phyloP scores from a whole-genome alignment of 2,888 invertebrate genomes.

The Bimastos eiseni region DNA sequence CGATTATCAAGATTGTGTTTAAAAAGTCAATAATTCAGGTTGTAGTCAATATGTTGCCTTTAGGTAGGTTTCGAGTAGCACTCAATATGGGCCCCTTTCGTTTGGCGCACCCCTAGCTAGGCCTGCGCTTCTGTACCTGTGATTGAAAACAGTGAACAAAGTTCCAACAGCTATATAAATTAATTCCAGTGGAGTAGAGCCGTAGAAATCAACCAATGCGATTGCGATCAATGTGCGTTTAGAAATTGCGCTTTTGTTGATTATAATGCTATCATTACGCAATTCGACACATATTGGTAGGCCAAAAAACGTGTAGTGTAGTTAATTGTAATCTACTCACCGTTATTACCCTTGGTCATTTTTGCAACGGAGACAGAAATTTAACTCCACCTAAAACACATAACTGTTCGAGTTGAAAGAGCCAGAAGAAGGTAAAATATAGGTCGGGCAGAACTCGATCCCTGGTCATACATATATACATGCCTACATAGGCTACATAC shows the following conservation, averaged over 20 bases:
- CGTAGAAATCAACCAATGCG: background rate
- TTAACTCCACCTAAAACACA: background rate
- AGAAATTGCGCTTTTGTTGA: background rate
- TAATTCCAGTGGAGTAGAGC: background rate
- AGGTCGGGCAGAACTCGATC: background rate
- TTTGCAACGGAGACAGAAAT: background rate
- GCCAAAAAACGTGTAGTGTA: background rate
- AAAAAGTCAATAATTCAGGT: no score
- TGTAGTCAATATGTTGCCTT: no score
- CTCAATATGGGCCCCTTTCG: no score
- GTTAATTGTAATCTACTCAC: background rate
- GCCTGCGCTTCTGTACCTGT: no score
- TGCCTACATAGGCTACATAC: no score
- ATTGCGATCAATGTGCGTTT: background rate
- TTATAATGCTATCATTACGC: background rate
- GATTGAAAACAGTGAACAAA: background rate
- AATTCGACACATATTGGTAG: background rate
- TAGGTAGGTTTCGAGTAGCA: no score
- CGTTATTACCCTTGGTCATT: slow-evolving; percentile 3
- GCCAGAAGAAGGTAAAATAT: background rate
- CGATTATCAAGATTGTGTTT: no score
- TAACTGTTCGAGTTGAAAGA: background rate
- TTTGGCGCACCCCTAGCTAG: no score
- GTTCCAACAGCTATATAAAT: background rate
- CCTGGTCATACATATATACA: background rate